These are phyloP conservation scores for Philonicus albiceps DNA, from an alignment of 2,888 invertebrate genomes.

Conservation along the genomic window DNA sequence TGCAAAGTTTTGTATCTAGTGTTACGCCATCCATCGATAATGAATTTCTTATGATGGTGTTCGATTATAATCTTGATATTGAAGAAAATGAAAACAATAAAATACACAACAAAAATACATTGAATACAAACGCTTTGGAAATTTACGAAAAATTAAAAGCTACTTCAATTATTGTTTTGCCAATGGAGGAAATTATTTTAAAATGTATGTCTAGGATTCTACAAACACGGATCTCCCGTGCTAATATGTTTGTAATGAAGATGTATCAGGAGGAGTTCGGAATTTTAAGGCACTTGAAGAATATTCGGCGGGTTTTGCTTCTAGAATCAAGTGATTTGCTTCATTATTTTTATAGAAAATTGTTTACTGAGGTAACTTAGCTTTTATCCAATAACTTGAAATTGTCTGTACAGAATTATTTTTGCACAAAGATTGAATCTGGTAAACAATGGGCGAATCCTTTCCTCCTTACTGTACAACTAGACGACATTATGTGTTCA, in stretches of 20 bases:
- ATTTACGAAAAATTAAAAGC: conserved; percentile 52
- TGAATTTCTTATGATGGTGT: conserved; percentile 55
- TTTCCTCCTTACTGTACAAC: conserved; percentile 62
- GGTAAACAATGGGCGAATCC: conserved; percentile 63
- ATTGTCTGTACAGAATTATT: not conserved
- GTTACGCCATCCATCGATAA: conserved; percentile 47
- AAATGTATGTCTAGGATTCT: conserved; percentile 61
- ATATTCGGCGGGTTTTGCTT: conserved; percentile 65
- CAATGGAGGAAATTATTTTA: conserved; percentile 62
- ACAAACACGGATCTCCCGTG: conserved; percentile 59
- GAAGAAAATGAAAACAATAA: conserved; percentile 40
- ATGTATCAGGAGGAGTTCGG: conserved; percentile 64
- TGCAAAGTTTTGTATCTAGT: not conserved
- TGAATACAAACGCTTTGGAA: conserved; percentile 6
- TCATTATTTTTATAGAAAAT: conserved; percentile 64
- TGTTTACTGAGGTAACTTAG: conserved; percentile 63
- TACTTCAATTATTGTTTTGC: conserved; percentile 58
- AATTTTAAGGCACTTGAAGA: conserved; percentile 63
- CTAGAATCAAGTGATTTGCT: conserved; percentile 66
- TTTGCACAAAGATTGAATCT: conserved; percentile 61
- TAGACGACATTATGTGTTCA: conserved; percentile 64
- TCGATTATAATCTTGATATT: conserved; percentile 51
- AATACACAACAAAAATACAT: not conserved
- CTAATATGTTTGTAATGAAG: conserved; percentile 64
- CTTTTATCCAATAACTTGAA: not conserved